These are phyloP conservation scores for Ommatoiulus sabulosus DNA, from an alignment of 2,888 invertebrate species.

Conservation along the genomic window DNA sequence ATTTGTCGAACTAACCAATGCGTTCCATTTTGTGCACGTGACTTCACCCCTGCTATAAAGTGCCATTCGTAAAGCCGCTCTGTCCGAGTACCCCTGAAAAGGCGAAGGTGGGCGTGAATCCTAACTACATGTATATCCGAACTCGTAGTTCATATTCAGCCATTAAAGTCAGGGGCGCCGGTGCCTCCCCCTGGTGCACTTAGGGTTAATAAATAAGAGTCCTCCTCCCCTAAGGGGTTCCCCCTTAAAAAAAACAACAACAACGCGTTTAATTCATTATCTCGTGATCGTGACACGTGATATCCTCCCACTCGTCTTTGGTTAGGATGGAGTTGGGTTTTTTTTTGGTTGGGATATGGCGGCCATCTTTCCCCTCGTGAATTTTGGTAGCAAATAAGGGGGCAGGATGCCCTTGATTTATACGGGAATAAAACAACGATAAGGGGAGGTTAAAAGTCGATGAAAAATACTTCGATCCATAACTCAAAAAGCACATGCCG, in stretches of 20 bases:
- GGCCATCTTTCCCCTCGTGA: neutral
- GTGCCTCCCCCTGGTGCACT: conserved; percentile 7
- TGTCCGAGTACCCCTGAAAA: neutral
- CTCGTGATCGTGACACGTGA: neutral
- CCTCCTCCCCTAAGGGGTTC: neutral
- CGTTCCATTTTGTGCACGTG: too few relatives aligned
- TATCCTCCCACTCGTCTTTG: neutral
- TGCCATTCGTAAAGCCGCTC: too few relatives aligned
- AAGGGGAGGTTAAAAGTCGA: conserved; percentile 31
- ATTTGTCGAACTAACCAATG: too few relatives aligned
- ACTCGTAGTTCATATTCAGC: neutral
- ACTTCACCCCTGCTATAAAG: too few relatives aligned
- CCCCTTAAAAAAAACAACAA: neutral
- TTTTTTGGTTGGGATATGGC: neutral
- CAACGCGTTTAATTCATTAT: too few relatives aligned
- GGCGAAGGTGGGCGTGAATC: neutral
- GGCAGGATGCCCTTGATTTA: neutral
- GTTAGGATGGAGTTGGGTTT: neutral
- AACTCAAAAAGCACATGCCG: too few relatives aligned
- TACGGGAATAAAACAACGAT: neutral
- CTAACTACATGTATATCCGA: neutral
- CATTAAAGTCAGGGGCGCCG: neutral
- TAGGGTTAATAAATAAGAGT: neutral
- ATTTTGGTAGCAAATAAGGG: conserved; percentile 7
- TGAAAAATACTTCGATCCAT: neutral